phyloP scores from a whole-genome alignment of 2,888 invertebrate genomes.

The Mantis religiosa region DNA sequence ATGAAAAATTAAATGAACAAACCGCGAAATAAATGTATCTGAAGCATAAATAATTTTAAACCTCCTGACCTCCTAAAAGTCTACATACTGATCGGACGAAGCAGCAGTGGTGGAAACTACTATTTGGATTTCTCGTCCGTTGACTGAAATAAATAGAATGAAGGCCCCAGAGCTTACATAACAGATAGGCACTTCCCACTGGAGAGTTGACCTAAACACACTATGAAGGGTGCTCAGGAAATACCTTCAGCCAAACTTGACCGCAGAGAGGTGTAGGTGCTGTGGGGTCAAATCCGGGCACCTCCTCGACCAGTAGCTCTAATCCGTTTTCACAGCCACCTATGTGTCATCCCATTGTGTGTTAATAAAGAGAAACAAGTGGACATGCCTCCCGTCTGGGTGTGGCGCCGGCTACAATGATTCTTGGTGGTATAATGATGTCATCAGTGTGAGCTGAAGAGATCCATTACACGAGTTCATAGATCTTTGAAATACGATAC shows the following conservation, averaged over 20 bases:
- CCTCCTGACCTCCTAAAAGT: no score
- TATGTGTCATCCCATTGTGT: conserved; percentile 15
- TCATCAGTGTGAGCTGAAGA: neutral
- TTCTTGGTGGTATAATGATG: neutral
- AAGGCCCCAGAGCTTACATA: no score
- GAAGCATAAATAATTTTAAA: no score
- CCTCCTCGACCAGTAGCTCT: neutral
- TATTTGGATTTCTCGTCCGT: no score
- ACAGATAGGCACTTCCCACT: no score
- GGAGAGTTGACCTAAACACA: no score
- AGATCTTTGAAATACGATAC: neutral
- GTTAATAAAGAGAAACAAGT: conserved; percentile 4
- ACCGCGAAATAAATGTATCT: no score
- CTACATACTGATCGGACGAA: no score
- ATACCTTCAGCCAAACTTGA: neutral
- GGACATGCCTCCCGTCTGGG: neutral
- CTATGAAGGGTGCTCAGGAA: neutral
- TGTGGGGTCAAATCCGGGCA: neutral
- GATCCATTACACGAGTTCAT: neutral
- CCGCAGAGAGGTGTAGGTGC: neutral
- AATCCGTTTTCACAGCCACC: neutral
- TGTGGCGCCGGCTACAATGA: neutral
- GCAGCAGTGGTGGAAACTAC: no score
- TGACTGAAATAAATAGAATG: no score
- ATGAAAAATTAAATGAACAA: no score